Evolutionary conservation across 2,797 vertebrate genomes (phyloP).

Genomic region (Uromys caudimaculatus): DNA sequence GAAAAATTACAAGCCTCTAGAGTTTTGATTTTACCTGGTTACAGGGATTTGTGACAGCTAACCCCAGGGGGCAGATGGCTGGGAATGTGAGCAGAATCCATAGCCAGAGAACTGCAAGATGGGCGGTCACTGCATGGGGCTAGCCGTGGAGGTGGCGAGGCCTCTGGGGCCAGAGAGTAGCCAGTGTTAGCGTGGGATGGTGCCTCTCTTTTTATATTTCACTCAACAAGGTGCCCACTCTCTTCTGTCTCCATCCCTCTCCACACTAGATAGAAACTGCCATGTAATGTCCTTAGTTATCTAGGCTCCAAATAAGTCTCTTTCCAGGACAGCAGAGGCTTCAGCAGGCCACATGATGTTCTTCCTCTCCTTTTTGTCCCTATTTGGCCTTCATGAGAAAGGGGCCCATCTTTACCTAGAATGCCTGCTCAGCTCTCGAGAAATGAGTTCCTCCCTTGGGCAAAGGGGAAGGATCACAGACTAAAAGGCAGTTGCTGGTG

Average conservation of each 20-base stretch:
- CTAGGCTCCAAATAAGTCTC: not conserved
- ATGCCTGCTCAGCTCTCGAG: not conserved
- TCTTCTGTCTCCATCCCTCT: not conserved
- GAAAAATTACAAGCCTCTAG: too few relatives aligned
- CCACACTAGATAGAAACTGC: not conserved
- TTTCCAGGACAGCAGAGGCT: not conserved
- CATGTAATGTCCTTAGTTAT: not conserved
- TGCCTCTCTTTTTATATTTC: too few relatives aligned
- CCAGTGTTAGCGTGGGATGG: too few relatives aligned
- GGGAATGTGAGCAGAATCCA: too few relatives aligned
- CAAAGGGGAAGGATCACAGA: not conserved
- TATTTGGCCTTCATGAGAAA: not conserved
- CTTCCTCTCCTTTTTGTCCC: not conserved
- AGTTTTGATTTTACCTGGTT: too few relatives aligned
- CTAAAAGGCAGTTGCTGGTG: not conserved
- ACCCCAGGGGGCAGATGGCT: too few relatives aligned
- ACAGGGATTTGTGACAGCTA: too few relatives aligned
- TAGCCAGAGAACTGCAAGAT: too few relatives aligned
- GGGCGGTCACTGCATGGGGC: too few relatives aligned
- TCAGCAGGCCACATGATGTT: not conserved
- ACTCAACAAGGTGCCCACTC: not conserved
- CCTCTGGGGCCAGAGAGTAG: too few relatives aligned
- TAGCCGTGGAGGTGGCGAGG: too few relatives aligned
- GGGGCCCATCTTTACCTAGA: not conserved
- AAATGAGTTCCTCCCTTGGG: not conserved